A percentile compares a stretch with the other conserved stretches of the same genome.
Conservation (phyloP, 2,797 vertebrate genomes). For the Moxostoma hubbsi region DNA sequence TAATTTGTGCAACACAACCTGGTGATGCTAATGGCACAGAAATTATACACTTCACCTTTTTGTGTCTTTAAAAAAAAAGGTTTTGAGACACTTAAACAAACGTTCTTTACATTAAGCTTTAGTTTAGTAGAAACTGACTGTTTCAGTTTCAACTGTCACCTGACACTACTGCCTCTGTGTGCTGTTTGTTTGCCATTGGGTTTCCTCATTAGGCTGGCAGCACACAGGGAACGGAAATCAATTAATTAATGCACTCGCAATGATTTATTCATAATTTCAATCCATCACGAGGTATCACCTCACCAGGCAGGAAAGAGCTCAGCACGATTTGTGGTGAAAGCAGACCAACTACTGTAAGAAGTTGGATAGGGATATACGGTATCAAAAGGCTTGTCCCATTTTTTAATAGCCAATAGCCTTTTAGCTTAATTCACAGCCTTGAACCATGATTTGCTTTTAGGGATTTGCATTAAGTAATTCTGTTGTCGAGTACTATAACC, state of each 20-base stretch:
- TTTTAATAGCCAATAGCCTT: too few species aligned
- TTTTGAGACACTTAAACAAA: too few species aligned
- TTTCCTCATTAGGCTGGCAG: conserved; percentile 29
- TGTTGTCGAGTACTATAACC: too few species aligned
- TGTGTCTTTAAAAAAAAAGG: too few species aligned
- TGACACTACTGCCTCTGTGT: background rate
- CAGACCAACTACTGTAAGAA: background rate
- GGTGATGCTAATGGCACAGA: too few species aligned
- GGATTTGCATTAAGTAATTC: too few species aligned
- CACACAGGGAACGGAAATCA: conserved; percentile 43
- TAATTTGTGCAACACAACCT: too few species aligned
- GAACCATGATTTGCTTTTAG: too few species aligned
- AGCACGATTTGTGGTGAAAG: conserved; percentile 17
- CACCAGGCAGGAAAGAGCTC: background rate
- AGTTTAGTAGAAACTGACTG: background rate
- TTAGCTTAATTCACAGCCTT: too few species aligned
- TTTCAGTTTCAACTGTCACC: conserved; percentile 15
- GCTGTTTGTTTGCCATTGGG: conserved; percentile 28
- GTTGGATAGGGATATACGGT: too few species aligned
- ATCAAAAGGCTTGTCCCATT: too few species aligned
- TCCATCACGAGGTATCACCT: conserved; percentile 22
- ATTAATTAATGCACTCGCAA: conserved; percentile 50
- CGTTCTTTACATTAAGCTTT: background rate
- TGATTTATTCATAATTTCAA: conserved; percentile 56
- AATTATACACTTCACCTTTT: too few species aligned